Conservation (phyloP, 2,888 invertebrate genomes). For the Pseudococcus jackbeardsleyi region DNA sequence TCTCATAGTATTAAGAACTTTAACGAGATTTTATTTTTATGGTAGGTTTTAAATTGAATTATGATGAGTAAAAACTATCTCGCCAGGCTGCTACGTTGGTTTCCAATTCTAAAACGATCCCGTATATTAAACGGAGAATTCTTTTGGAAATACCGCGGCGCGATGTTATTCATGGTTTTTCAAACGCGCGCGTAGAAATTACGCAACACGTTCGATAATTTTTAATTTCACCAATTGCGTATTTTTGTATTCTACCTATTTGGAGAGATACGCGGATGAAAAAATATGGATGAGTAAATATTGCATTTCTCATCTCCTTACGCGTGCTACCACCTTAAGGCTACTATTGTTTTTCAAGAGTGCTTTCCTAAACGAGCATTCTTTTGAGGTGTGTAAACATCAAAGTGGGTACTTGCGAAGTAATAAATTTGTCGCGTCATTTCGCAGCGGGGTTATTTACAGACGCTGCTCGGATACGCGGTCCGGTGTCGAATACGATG, state of each 20-base stretch:
- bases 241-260: conserved; percentile 80
- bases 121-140: no score
- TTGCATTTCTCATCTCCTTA: neutral
- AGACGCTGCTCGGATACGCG: conserved; percentile 74
- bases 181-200: conserved; percentile 73
- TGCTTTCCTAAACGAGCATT: neutral
- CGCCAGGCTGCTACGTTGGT: no score
- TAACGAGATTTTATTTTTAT: neutral
- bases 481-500: conserved; percentile 86
- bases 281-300: conserved; percentile 24
- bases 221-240: conserved; percentile 84
- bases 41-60: neutral
- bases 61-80: no score
- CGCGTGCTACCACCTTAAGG: neutral
- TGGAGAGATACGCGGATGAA: conserved; percentile 66
- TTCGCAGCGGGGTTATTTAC: conserved; percentile 69
- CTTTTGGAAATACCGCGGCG: no score
- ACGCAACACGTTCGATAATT: conserved; percentile 82
- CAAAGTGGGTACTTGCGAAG: neutral
- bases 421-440: neutral
- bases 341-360: neutral
- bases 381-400: neutral
- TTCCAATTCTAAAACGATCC: no score
- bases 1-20: neutral
- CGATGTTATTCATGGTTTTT: no score